Conservation (phyloP, 2,888 invertebrate species). For the Euphydryas editha region DNA sequence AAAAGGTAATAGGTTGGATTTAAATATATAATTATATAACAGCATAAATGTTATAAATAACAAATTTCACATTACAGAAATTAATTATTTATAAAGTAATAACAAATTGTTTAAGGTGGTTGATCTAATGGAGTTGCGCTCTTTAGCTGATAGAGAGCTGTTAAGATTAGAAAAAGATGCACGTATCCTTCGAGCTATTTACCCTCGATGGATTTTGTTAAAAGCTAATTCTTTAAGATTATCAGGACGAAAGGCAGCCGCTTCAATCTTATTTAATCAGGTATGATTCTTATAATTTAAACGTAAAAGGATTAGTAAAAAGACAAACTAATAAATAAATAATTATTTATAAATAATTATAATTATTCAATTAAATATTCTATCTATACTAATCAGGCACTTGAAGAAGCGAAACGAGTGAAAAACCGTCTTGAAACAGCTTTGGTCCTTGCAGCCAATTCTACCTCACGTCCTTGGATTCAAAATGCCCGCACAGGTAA, state of each 20-base stretch:
- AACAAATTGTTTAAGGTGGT: slow-evolving; percentile 59
- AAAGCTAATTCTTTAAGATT: slow-evolving; percentile 63
- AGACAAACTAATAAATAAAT: too few relatives aligned
- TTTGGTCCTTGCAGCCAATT: slow-evolving; percentile 53
- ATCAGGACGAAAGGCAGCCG: slow-evolving; percentile 58
- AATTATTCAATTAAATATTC: too few relatives aligned
- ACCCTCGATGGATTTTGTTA: slow-evolving; percentile 69
- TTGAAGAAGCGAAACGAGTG: slow-evolving; percentile 62
- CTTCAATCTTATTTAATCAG: slow-evolving; percentile 57
- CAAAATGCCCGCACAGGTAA: slow-evolving; percentile 56
- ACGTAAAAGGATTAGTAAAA: too few relatives aligned
- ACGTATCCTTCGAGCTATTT: slow-evolving; percentile 57
- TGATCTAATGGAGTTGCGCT: slow-evolving; percentile 74
- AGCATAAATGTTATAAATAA: background rate
- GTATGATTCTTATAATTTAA: slow-evolving; percentile 45
- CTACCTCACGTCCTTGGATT: slow-evolving; percentile 60
- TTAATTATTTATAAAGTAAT: slow-evolving; percentile 7
- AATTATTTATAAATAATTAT: too few relatives aligned
- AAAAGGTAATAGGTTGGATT: slow-evolving; percentile 63
- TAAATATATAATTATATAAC: background rate
- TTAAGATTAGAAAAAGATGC: slow-evolving; percentile 63
- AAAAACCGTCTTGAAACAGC: slow-evolving; percentile 64
- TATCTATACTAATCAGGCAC: slow-evolving; percentile 41
- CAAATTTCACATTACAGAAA: background rate
- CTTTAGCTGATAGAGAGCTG: slow-evolving; percentile 71